Base-by-base conservation (phyloP, 2,113 vertebrate species). In the Hippolais icterina region DNA sequence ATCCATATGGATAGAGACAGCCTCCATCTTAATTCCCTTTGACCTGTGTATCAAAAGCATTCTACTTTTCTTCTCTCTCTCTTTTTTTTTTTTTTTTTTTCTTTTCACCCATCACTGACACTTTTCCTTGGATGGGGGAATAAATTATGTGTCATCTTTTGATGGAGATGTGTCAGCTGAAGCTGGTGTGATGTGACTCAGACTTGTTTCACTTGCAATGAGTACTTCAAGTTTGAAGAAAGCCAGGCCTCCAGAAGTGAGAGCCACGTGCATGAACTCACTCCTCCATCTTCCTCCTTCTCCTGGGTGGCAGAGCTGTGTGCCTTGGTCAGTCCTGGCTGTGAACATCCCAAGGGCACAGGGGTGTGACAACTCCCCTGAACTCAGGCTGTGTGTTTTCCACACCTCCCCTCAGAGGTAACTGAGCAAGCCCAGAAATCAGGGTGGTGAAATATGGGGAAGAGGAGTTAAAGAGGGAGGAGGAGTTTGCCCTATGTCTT, bases 231-330 rank as follows among this genome's bases (percentile, higher is more conserved):
- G 49, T 68, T 27, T 64, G 61, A 94, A 94, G 37, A 25, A 66
- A 89, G 35, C 14, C 91, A 83, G 47, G 29, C 21, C 37, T 70
- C 31, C 4, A 5, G 22, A 94, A 71, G 27, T 4, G 23, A 49
- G 83, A 79, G 14, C 49, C 63, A 61, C 1, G 1, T 7, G 1
- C 33, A 41, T 46, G 27, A 83, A n/a, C 28, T 82, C 28, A 4
- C 19, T 41, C 24, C 15, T 69, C 25, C 52, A 70, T 21, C 28
- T 28, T 65, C 9, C 50, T 72, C 42, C 23, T 90, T 23, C 49
- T 39, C 12, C 20, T 61, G 35, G 6, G 7, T 49, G 57, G 23
- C 44, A 64, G 44, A 8, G 3, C 15, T 4, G 0, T 0, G 0
- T 37, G 41, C 31, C 65, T 60, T 0, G 2, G 24, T 50, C 6